Evolutionary conservation across 2,797 vertebrate genomes (phyloP).

Genomic region (Paramormyrops hopkinsi): DNA sequence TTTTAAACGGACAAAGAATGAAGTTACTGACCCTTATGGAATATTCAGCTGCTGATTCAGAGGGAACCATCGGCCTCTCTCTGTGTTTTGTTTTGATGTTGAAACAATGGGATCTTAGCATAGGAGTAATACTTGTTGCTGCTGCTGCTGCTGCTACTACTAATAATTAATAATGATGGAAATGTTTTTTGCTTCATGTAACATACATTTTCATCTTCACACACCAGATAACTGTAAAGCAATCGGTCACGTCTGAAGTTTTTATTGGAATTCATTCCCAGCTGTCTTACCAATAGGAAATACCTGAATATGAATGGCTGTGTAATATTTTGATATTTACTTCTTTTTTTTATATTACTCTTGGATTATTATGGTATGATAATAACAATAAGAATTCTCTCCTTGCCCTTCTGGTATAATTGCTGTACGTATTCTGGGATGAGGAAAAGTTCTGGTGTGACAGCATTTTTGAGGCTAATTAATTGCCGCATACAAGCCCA

Average conservation of each 20-base stretch:
- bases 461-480: constrained; percentile 62
- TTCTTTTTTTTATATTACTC: background rate
- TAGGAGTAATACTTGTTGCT: background rate
- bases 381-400: background rate
- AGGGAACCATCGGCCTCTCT: background rate
- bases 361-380: background rate
- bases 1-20: background rate
- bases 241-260: background rate
- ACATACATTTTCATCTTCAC: background rate
- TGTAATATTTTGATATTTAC: background rate
- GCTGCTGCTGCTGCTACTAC: background rate
- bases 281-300: background rate
- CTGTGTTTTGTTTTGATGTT: background rate
- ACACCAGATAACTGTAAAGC: background rate
- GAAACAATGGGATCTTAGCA: background rate
- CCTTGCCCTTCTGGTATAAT: background rate
- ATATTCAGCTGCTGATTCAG: background rate
- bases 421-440: background rate
- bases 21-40: background rate
- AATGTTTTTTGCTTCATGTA: background rate
- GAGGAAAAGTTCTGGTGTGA: constrained; percentile 38
- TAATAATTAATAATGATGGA: background rate
- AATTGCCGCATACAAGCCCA: constrained; percentile 54
- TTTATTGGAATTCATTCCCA: background rate
- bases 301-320: background rate